Base-by-base conservation (phyloP, 2,113 vertebrate genomes). In the Xiphias gladius region DNA sequence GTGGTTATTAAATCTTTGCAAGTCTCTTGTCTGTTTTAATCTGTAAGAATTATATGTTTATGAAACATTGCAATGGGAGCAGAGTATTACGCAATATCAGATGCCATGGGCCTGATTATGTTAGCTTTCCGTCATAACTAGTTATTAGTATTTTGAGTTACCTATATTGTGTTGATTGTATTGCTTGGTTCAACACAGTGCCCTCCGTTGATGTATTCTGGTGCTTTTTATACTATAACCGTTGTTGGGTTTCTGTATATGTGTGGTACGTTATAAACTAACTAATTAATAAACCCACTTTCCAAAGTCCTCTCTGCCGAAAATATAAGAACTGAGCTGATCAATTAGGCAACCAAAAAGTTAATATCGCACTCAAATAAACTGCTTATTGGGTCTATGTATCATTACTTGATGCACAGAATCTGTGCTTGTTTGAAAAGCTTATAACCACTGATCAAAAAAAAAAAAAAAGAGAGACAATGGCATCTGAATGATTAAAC, bases 91-190 rank as follows among this genome's bases (percentile, higher is more conserved):
- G 80, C 46, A 59, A 30, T 66, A 55, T 46, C 28, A 20, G 30
- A 5, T 80, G 10, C 63, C 26, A 57, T 20, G 20, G n/a, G 55
- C 12, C 19, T 73, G 4, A 63, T 73, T 46, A 59, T 52, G 20
- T 69, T 37, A 71, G n/a, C 17, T 65, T 55, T 73, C 65, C 46
- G n/a, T 79, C 69, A 74, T 37, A 32, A 80, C 26, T 67, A 43
- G 35, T 50, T 69, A 76, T 63, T 58, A 32, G 71, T 75, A 62
- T 61, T 67, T 32, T 58, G 28, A 63, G 50, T 46, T 64, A 19
- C 46, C 61, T 14, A 13, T 70, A 66, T 37, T 52, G 39, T 14
- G 58, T 50, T 57, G 26, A 57, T 62, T 63, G 20, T 13, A 28
- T 69, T 55, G 41, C 67, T 55, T 54, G 46, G 41, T 62, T 24